Evolutionary conservation across 1,140 invertebrate genomes (phyloP), one percentile per base, ranked within the genome.

Genomic region (Cardiocondyla obscurior): DNA sequence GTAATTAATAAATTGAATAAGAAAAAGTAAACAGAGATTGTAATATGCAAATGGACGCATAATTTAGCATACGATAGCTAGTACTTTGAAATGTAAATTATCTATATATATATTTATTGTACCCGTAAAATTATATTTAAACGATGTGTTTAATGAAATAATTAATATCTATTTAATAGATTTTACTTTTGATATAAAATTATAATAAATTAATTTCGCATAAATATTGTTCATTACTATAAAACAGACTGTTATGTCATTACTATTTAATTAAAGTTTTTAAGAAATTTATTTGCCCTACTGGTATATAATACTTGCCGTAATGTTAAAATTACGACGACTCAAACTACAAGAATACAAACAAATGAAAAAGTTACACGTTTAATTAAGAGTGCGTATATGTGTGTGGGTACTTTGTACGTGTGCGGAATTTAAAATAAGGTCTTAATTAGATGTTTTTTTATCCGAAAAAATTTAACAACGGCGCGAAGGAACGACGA

Each of bases 1-100:
- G 33, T 69, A 19, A 46, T 74, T 62, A n/a, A 60, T 49, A 76
- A 46, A 64, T 46, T 46, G 1, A 33, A 25, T 33, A 25, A 64
- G 8, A 67, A 46, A 42, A 28, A 67, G 7, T 67, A 28, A 67
- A 46, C 3, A 46, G 12, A 46, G 39, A 46, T 74, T 46, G 12
- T n/a, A 49, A 62, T 30, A 64, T 64, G 25, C 16, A 46, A 58
- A 33, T 57, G n/a, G 0, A 76, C n/a, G 22, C n/a, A 8, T 51
- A 36, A 76, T 64, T 62, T 76, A 49, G 42, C 12, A 30, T 25
- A 57, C 12, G 4, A 28, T 16, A 0, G n/a, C 10, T 22, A 22
- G 6, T 22, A 5, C 4, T 30, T 60, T 64, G 16, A 16, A 33
- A 46, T 46, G 16, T 30, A 58, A 58, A 60, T 42, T 28, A 53